Evolutionary conservation across 2,113 vertebrate species (phyloP), one percentile per base, ranked within the genome.

Genomic region (Bufo bufo): DNA sequence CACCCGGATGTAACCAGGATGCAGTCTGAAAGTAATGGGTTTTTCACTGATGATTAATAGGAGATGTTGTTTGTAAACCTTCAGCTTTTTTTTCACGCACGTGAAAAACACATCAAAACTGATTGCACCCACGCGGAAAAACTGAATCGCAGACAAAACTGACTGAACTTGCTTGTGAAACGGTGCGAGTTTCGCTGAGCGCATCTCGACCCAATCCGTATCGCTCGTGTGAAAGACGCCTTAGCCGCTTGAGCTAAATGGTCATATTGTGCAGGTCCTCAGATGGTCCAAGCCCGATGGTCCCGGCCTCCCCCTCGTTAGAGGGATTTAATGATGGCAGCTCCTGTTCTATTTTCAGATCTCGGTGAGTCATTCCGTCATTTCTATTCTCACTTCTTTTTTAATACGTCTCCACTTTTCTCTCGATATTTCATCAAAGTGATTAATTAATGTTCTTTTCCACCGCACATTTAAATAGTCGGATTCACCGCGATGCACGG

Each of bases 281-380:
- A 82, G 45, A 66, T n/a, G 59, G 19, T 82, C 45, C 2, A n/a
- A 14, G 52, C 54, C 33, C 61, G 56, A 59, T 80, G 10, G 13
- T 80, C 52, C 56, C 23, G 47, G 14, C 19, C 12, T 19, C 33
- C n/a, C 10, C 61, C 69, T 85, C 33, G 54, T 85, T 85, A 74
- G 33, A 23, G 84, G 61, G 19, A 85, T 85, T 58, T 85, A 75
- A 75, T 49, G 69, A 74, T 75, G 8, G 20, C 69, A 85, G 82
- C 65, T 84, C 49, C 49, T 69, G 61, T 50, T 85, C 84, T 85
- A 85, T 85, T 85, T 77, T 61, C 72, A 65, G 75, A 23, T 52
- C 59, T 79, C 47, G 7, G 50, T 78, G 74, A 79, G 85, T 78
- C 74, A 65, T 85, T 77, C 47, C 3, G 19, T 85, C 9, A 65